A percentile compares a stretch with the other conserved stretches of the same genome.
Evolutionary conservation across 2,113 vertebrate genomes (phyloP).

Genomic region (Barnardius zonarius): DNA sequence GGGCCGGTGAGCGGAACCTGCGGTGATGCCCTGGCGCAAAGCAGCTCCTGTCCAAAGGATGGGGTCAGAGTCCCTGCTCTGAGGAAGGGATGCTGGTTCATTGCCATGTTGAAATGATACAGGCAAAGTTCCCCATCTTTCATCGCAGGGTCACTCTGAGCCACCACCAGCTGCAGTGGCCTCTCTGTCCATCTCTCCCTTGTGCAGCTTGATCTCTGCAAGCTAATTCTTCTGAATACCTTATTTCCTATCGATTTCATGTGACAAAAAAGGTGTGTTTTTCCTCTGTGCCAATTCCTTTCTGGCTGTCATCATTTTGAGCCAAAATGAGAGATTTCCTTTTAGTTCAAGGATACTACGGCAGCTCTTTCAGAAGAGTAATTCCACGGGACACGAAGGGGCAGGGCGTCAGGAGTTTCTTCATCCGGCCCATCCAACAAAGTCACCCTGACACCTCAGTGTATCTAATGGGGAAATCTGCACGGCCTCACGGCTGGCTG

Average conservation of each 20-base stretch:
- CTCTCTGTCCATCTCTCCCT: background rate
- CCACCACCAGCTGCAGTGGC: constrained; percentile 28
- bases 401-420: background rate
- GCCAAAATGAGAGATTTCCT: background rate
- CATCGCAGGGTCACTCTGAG: constrained; percentile 39
- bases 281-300: background rate
- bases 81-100: background rate
- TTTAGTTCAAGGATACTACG: background rate
- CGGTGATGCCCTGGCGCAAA: background rate
- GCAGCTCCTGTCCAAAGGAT: background rate
- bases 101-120: constrained; percentile 15
- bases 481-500: background rate
- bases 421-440: background rate
- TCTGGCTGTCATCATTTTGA: background rate
- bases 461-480: background rate
- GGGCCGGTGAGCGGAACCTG: background rate
- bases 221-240: background rate
- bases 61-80: background rate
- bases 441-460: background rate
- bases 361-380: background rate
- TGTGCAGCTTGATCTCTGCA: background rate
- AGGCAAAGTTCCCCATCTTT: constrained; percentile 38
- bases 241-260: background rate
- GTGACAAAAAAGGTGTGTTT: background rate
- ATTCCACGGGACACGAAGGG: background rate